Evolutionary conservation across 2,797 vertebrate species (phyloP).

Genomic region (Pteronotus mesoamericanus): DNA sequence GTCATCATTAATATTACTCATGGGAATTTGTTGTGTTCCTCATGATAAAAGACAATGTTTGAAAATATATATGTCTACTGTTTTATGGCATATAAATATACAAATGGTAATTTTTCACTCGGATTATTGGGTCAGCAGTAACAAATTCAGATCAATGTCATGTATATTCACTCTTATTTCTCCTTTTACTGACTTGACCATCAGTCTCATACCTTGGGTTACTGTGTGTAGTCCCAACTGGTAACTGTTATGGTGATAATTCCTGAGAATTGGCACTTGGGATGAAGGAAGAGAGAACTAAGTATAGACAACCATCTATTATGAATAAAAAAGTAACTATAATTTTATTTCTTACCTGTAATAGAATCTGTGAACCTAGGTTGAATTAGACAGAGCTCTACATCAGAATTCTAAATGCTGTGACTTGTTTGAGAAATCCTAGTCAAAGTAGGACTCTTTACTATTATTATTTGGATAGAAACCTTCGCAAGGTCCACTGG

Average conservation of each 20-base stretch:
- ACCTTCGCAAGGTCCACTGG: not conserved
- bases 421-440: not conserved
- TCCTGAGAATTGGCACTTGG: not conserved
- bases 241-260: not conserved
- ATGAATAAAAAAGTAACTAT: not conserved
- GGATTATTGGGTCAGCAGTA: not conserved
- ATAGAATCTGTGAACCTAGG: not conserved
- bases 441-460: not conserved
- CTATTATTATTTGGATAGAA: not conserved
- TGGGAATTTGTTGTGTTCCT: not conserved
- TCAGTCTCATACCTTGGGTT: not conserved
- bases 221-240: not conserved
- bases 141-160: not conserved
- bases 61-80: not conserved
- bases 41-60: not conserved
- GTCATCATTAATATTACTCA: not conserved
- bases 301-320: not conserved
- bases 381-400: not conserved
- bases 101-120: not conserved
- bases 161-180: not conserved
- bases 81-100: not conserved
- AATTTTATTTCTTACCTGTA: not conserved
- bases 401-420: not conserved
- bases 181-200: not conserved
- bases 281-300: not conserved